A percentile compares a stretch with the other conserved stretches of the same genome.
Evolutionary conservation across 37 sponge, comb jelly and placozoan species (phyloP).

Genomic region (Agelas oroides): DNA sequence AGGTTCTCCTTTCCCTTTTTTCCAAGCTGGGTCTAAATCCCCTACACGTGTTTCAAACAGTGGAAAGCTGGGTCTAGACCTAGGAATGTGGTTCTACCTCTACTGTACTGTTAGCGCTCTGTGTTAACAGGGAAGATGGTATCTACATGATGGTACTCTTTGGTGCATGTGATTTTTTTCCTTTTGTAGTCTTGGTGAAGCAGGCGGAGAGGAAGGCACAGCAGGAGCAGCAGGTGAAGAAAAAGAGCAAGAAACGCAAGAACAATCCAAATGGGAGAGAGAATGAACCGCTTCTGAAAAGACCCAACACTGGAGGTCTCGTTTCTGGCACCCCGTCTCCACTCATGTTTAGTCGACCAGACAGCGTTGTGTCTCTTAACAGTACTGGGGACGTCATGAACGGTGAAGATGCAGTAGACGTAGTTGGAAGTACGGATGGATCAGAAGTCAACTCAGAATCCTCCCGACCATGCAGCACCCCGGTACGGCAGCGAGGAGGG

Average conservation of each 20-base stretch:
- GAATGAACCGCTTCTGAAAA: constrained; percentile 38
- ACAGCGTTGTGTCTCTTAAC: constrained; percentile 41
- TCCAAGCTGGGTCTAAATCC: too few species aligned
- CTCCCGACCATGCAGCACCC: constrained; percentile 24
- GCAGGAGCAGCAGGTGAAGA: constrained; percentile 42
- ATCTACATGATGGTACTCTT: too few species aligned
- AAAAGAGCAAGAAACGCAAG: constrained; percentile 47
- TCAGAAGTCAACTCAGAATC: constrained; percentile 25
- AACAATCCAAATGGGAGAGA: constrained; percentile 19
- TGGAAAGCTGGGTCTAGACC: too few species aligned
- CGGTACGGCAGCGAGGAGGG: constrained; percentile 20
- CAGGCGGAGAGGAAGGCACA: constrained; percentile 68
- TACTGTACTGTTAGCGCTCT: too few species aligned
- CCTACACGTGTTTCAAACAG: too few species aligned
- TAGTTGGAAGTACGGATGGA: constrained; percentile 32
- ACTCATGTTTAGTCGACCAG: constrained; percentile 44
- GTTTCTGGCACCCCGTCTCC: constrained; percentile 52
- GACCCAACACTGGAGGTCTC: constrained; percentile 18
- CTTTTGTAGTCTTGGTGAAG: constrained; percentile 69
- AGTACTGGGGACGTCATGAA: constrained; percentile 31
- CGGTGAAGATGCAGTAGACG: constrained; percentile 40
- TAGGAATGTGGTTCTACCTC: too few species aligned
- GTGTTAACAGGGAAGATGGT: too few species aligned
- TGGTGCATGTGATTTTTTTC: neutral
- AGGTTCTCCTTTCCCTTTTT: too few species aligned